These are phyloP conservation scores for Hydrocynus forskahlii DNA, from an alignment of 2,797 vertebrate species.

Conservation along the genomic window DNA sequence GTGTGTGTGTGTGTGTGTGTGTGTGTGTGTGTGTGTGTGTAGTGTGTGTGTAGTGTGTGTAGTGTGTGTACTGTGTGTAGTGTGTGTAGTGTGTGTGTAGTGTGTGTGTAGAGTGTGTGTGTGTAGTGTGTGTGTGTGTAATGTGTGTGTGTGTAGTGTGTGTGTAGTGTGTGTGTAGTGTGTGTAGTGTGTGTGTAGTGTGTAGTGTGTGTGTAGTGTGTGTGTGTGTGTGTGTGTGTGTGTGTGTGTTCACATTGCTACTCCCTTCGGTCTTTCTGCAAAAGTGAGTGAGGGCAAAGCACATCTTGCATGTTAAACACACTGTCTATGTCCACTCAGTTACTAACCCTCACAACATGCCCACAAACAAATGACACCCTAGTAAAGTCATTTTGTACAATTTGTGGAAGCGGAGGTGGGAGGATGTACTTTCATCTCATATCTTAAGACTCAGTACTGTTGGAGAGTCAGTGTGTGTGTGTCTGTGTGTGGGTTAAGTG, in stretches of 20 bases:
- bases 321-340: background rate
- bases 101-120: no score
- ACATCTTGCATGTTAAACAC: constrained; percentile 34
- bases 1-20: no score
- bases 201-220: constrained; percentile 25
- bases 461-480: background rate
- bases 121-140: no score
- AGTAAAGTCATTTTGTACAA: background rate
- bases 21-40: no score
- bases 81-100: no score
- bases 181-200: constrained; percentile 56
- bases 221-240: constrained; percentile 40
- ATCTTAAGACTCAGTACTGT: background rate
- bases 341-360: background rate
- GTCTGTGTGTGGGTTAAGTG: no score
- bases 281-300: constrained; percentile 12
- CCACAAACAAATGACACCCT: constrained; percentile 10
- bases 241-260: constrained; percentile 43
- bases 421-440: background rate
- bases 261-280: constrained; percentile 35
- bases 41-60: no score
- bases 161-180: constrained; percentile 39
- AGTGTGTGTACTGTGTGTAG: no score
- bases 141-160: constrained; percentile 53
- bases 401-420: background rate